Evolutionary conservation across 2,797 vertebrate genomes (phyloP).

Genomic region (Cuculus canorus): DNA sequence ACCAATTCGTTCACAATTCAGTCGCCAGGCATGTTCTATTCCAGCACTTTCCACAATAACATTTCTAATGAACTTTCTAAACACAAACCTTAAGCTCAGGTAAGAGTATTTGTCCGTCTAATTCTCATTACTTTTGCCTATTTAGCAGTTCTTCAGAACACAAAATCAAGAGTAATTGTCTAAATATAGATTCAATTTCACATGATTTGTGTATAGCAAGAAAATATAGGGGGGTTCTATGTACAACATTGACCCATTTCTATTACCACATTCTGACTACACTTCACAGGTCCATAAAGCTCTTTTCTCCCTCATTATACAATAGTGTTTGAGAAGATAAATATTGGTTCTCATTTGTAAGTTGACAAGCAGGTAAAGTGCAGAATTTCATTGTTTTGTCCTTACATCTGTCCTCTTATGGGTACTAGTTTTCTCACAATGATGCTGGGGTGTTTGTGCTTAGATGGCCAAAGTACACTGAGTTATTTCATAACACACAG

Average conservation of each 20-base stretch:
- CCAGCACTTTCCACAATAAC: neutral
- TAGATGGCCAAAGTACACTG: neutral
- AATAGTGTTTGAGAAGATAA: neutral
- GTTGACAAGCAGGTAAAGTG: neutral
- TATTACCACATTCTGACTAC: neutral
- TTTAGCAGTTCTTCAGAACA: neutral
- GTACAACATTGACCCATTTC: neutral
- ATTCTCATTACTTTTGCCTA: neutral
- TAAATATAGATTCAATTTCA: neutral
- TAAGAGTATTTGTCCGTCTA: neutral
- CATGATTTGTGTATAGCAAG: neutral
- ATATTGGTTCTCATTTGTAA: neutral
- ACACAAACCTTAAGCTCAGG: neutral
- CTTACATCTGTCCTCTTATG: rapidly evolving
- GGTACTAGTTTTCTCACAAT: neutral
- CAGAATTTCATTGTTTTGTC: neutral
- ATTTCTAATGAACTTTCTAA: neutral
- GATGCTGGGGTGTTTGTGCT: neutral
- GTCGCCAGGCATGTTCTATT: neutral
- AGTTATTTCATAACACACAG: neutral
- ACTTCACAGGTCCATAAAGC: neutral
- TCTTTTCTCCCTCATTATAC: neutral
- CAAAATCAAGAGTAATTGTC: neutral
- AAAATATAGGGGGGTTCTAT: neutral
- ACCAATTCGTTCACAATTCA: neutral